phyloP scores from a whole-genome alignment of 1,140 invertebrate species.

The Hyphantria cunea region DNA sequence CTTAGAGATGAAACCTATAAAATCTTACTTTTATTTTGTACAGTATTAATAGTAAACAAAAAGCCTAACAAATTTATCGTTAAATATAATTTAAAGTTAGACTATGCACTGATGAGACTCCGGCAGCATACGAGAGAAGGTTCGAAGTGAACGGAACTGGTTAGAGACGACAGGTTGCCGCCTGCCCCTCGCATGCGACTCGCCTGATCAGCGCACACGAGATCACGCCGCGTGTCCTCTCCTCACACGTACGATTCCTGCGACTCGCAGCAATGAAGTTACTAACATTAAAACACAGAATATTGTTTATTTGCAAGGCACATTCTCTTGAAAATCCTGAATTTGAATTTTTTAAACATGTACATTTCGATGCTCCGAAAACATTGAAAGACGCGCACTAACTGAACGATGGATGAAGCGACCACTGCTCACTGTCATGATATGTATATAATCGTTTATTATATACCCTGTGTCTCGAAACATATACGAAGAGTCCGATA shows the following conservation, averaged over 20 bases:
- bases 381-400: slow-evolving; percentile 56
- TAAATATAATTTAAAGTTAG: slow-evolving; percentile 44
- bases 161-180: too few species aligned
- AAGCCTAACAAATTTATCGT: slow-evolving; percentile 50
- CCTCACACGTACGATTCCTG: slow-evolving; percentile 37
- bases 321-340: slow-evolving; percentile 80
- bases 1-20: slow-evolving; percentile 48
- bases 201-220: background rate
- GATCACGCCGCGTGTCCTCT: slow-evolving; percentile 7
- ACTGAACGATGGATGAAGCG: slow-evolving; percentile 51
- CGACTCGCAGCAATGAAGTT: slow-evolving; percentile 60
- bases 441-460: slow-evolving; percentile 73
- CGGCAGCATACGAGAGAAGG: too few species aligned
- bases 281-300: slow-evolving; percentile 80
- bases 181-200: background rate
- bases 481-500: slow-evolving; percentile 52
- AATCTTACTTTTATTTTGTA: slow-evolving; percentile 71
- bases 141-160: too few species aligned
- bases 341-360: slow-evolving; percentile 65
- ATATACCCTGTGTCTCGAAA: slow-evolving; percentile 77
- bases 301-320: slow-evolving; percentile 81
- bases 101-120: slow-evolving; percentile 27
- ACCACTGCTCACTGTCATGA: slow-evolving; percentile 63
- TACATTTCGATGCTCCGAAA: slow-evolving; percentile 56
- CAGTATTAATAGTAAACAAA: slow-evolving; percentile 62